A percentile compares a stretch with the other conserved stretches of the same genome.
These are phyloP conservation scores for Equus przewalskii DNA, from an alignment of 2,113 vertebrate genomes.

Conservation along the genomic window DNA sequence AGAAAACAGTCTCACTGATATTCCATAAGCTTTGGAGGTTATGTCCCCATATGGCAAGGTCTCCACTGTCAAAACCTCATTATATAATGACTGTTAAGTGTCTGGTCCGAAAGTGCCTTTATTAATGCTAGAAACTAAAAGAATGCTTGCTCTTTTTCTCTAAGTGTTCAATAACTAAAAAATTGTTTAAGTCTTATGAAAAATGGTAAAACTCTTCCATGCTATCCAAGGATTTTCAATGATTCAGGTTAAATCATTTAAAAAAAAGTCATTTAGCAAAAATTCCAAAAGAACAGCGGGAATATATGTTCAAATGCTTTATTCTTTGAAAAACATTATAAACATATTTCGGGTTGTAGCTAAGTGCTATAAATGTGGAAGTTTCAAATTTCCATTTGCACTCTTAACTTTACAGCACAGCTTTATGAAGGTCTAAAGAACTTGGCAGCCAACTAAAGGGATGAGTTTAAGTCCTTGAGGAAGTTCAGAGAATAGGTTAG, in stretches of 20 bases:
- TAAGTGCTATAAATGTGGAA: not conserved
- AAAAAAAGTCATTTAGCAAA: not conserved
- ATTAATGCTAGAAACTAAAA: not conserved
- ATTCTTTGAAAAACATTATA: not conserved
- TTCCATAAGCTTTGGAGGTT: constrained; percentile 47
- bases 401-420: not conserved
- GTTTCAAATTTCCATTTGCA: not conserved
- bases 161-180: not conserved
- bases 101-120: constrained; percentile 46
- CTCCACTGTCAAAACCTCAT: not conserved
- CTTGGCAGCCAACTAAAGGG: not conserved
- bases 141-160: not conserved
- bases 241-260: not conserved
- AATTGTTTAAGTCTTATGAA: not conserved
- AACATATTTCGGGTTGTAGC: not conserved
- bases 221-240: not conserved
- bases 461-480: not conserved
- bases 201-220: not conserved
- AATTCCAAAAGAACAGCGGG: not conserved
- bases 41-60: constrained; percentile 34
- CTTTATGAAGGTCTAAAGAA: not conserved
- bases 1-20: constrained; percentile 51
- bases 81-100: not conserved
- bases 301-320: not conserved
- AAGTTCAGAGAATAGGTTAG: not conserved